phyloP scores from a whole-genome alignment of 53 echinoderm and acorn worm species.

The Temnopleurus reevesii region DNA sequence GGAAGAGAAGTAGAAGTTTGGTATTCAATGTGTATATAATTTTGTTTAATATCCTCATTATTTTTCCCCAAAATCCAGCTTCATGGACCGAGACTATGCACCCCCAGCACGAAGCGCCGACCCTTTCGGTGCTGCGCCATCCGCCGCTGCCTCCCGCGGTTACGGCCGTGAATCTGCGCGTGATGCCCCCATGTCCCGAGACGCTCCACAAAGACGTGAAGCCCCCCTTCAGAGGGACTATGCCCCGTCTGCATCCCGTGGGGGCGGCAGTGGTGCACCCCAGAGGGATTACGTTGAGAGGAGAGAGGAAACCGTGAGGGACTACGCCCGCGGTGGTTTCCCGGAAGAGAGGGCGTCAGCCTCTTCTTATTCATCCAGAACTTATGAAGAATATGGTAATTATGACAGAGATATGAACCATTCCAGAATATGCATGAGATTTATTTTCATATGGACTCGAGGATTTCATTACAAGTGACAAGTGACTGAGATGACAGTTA shows the following conservation, averaged over 20 bases:
- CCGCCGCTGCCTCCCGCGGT: neutral
- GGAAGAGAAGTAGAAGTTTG: no score
- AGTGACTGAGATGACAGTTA: no score
- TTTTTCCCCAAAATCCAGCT: no score
- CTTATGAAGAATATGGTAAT: conserved; percentile 34
- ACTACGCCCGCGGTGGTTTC: conserved; percentile 31
- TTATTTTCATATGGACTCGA: no score
- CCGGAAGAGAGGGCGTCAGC: neutral
- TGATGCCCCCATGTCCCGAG: neutral
- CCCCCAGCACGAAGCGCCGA: conserved; percentile 6
- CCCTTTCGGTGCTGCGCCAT: neutral
- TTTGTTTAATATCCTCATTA: no score
- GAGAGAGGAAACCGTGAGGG: conserved; percentile 18
- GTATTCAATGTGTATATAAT: no score
- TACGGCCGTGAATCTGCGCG: conserved; percentile 2
- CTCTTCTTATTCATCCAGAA: neutral
- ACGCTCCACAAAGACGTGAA: neutral
- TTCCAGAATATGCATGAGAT: no score
- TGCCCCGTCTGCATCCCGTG: neutral
- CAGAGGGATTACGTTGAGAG: conserved; percentile 40
- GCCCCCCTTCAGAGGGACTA: neutral
- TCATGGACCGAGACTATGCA: conserved; percentile 6
- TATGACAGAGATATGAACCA: no score
- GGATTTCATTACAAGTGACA: no score
- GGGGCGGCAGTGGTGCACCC: neutral